phyloP scores from a whole-genome alignment of 2,113 vertebrate genomes.

The Tichodroma muraria region DNA sequence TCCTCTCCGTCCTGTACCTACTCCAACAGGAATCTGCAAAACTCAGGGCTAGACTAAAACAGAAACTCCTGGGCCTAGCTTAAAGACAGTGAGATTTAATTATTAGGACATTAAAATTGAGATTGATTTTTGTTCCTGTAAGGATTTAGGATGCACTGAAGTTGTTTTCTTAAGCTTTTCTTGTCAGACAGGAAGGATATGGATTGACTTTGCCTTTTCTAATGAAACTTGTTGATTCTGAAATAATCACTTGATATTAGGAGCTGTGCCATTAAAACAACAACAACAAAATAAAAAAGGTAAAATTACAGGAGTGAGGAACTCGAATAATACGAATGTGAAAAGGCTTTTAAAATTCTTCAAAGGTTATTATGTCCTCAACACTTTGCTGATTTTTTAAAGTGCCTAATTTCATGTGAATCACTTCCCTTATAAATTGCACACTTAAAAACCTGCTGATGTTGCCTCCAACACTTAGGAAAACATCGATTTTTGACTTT shows the following conservation, averaged over 20 bases:
- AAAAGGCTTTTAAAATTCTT: neutral
- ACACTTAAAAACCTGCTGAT: slow-evolving; percentile 11
- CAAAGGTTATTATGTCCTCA: slow-evolving; percentile 21
- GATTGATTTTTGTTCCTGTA: neutral
- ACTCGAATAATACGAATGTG: neutral
- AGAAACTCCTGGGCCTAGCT: neutral
- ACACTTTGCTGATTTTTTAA: slow-evolving; percentile 1
- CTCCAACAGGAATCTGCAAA: neutral
- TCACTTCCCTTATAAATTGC: slow-evolving; percentile 18
- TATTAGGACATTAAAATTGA: neutral
- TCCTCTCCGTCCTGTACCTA: neutral
- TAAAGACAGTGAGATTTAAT: neutral
- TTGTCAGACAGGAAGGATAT: neutral
- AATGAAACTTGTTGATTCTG: neutral
- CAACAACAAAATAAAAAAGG: neutral
- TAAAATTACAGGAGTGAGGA: neutral
- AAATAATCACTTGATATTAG: neutral
- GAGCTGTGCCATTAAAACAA: neutral
- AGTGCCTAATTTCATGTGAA: slow-evolving; percentile 35
- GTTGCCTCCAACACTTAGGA: neutral
- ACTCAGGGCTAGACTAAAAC: neutral
- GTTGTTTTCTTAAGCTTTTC: neutral
- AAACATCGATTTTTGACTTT: neutral
- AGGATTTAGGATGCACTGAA: neutral
- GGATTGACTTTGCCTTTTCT: neutral